These are phyloP conservation scores for Micrasema longulum DNA, from an alignment of 1,140 invertebrate genomes.

Conservation along the genomic window DNA sequence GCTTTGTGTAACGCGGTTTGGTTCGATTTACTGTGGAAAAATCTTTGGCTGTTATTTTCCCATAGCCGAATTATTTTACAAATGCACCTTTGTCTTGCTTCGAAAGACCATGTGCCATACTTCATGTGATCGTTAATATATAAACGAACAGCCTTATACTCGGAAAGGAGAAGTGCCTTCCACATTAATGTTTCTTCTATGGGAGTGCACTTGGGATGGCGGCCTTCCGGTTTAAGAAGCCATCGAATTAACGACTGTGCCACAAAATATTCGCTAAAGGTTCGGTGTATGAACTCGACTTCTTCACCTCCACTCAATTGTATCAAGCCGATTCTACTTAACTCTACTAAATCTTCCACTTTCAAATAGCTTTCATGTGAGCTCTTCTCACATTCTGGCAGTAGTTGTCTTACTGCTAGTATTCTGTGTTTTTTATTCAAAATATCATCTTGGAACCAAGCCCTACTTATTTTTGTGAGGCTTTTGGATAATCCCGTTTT, in stretches of 20 bases:
- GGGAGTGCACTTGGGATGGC: neutral
- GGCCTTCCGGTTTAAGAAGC: neutral
- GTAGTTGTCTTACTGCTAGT: neutral
- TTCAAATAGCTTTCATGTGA: neutral
- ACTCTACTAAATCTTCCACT: neutral
- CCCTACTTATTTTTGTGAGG: neutral
- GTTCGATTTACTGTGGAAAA: neutral
- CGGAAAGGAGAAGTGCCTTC: neutral
- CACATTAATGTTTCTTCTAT: neutral
- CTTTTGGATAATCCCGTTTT: neutral
- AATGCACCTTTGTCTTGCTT: neutral
- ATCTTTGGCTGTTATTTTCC: neutral
- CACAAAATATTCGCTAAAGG: slow-evolving; percentile 1
- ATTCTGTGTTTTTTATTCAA: neutral
- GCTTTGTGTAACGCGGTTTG: slow-evolving; percentile 15
- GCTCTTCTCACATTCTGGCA: neutral
- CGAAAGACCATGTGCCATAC: too few species aligned
- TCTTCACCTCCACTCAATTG: neutral
- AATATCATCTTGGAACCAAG: neutral
- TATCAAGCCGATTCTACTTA: slow-evolving; percentile 1
- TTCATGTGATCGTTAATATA: neutral
- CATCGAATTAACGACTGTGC: neutral
- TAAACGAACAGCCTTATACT: neutral
- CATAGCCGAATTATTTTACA: neutral
- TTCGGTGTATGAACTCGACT: neutral